Conservation (phyloP, 2,797 vertebrate species). For the Parauchenoglanis ngamensis region DNA sequence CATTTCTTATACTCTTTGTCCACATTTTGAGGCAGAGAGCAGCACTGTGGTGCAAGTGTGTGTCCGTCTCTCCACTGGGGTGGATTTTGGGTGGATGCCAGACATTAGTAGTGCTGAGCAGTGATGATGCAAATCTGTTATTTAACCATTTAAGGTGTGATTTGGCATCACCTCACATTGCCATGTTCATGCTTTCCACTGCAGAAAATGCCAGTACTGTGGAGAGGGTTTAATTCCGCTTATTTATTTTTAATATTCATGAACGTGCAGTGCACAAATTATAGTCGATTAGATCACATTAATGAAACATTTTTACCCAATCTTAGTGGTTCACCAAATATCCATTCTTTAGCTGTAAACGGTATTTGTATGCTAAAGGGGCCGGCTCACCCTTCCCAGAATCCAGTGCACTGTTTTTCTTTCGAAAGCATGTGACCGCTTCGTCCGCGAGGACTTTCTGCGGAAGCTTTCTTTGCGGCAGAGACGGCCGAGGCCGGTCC, state of each 20-base stretch:
- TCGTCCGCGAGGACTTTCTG: no score
- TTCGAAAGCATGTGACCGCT: no score
- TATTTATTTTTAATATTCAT: not conserved
- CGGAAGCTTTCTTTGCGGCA: no score
- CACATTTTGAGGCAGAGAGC: not conserved
- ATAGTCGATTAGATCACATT: no score
- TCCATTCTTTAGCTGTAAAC: no score
- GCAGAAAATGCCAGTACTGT: not conserved
- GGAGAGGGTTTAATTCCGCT: not conserved
- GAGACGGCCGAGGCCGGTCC: no score
- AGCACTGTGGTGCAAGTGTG: not conserved
- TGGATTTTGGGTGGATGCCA: constrained; percentile 2
- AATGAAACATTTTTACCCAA: no score
- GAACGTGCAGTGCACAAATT: not conserved
- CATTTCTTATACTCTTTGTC: not conserved
- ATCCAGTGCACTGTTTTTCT: no score
- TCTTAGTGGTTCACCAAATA: no score
- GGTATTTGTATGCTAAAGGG: no score
- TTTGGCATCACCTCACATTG: not conserved
- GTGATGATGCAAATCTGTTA: not conserved
- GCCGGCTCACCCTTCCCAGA: no score
- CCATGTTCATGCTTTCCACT: no score
- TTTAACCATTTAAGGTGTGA: not conserved
- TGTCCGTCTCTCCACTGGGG: not conserved
- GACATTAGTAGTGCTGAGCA: not conserved